Evolutionary conservation across 2,888 invertebrate species (phyloP).

Genomic region (Cheilosia vernalis): DNA sequence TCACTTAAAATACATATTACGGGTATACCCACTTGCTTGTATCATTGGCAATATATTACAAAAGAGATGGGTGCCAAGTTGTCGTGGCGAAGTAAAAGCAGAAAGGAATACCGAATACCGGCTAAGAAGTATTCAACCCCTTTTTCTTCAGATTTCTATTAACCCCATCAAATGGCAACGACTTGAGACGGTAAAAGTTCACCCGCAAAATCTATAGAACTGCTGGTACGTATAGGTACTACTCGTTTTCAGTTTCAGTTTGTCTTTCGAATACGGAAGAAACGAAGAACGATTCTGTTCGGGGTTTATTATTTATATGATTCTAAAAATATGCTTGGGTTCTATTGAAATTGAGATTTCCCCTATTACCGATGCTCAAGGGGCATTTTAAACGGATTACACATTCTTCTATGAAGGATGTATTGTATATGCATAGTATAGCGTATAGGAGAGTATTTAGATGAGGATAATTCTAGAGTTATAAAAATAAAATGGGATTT

Average conservation of each 20-base stretch:
- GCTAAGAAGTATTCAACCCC: slow-evolving; percentile 36
- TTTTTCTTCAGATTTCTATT: slow-evolving; percentile 37
- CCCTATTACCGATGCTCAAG: not conserved
- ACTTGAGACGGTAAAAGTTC: slow-evolving; percentile 37
- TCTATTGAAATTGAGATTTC: slow-evolving; percentile 39
- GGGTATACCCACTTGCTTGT: slow-evolving; percentile 15
- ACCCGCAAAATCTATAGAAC: slow-evolving; percentile 29
- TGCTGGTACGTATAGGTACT: slow-evolving; percentile 17
- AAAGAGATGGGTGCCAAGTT: slow-evolving; percentile 32
- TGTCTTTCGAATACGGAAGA: slow-evolving; percentile 4
- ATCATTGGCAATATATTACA: slow-evolving; percentile 31
- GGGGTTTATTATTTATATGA: slow-evolving; percentile 35
- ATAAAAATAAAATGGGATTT: not conserved
- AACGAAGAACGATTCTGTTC: slow-evolving; percentile 7
- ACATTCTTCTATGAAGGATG: slow-evolving; percentile 4
- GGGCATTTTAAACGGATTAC: slow-evolving; percentile 40
- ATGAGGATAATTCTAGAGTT: slow-evolving; percentile 1
- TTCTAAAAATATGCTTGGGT: slow-evolving; percentile 30
- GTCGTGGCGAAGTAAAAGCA: slow-evolving; percentile 10
- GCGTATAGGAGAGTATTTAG: slow-evolving; percentile 6
- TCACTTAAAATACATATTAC: slow-evolving; percentile 29
- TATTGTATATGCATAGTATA: too few species aligned
- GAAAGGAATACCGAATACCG: not conserved
- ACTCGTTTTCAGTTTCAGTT: slow-evolving; percentile 13
- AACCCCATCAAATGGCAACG: slow-evolving; percentile 50